Percentiles rank a stretch among this genome's conserved stretches.
These are phyloP conservation scores for Gymnopithys bicolor DNA, from an alignment of 2,797 vertebrate species.

Conservation along the genomic window DNA sequence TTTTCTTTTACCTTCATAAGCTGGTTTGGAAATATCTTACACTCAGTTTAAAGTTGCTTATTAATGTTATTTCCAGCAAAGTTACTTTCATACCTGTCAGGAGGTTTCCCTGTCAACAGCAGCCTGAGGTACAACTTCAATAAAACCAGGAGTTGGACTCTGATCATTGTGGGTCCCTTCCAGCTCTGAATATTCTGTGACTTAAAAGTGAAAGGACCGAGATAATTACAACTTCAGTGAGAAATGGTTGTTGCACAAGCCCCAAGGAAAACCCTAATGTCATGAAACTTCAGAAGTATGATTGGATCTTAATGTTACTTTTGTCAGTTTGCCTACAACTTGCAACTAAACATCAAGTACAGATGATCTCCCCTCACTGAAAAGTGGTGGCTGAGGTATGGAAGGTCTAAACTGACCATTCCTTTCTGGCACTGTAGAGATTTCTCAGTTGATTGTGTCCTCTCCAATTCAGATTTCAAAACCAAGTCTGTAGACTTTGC, in stretches of 20 bases:
- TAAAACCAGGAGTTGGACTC: neutral
- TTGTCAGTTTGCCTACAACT: neutral
- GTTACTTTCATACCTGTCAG: neutral
- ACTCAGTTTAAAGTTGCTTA: neutral
- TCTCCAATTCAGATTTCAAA: neutral
- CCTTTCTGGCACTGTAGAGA: neutral
- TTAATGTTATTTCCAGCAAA: neutral
- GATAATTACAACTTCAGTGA: neutral
- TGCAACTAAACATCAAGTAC: neutral
- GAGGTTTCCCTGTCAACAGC: neutral
- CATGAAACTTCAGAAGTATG: neutral
- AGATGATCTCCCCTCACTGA: neutral
- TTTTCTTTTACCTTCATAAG: neutral
- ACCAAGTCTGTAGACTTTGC: neutral
- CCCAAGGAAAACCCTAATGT: neutral
- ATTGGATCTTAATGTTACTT: neutral
- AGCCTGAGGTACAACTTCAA: neutral
- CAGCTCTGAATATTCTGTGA: neutral
- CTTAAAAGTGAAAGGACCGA: neutral
- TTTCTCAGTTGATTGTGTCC: neutral
- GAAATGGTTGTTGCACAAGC: neutral
- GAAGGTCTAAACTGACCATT: accelerated
- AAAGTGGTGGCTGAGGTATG: neutral
- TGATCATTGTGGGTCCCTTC: neutral
- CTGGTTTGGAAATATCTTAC: neutral